Base-by-base conservation (phyloP, 1,140 invertebrate species). In the Charaxes varanes region DNA sequence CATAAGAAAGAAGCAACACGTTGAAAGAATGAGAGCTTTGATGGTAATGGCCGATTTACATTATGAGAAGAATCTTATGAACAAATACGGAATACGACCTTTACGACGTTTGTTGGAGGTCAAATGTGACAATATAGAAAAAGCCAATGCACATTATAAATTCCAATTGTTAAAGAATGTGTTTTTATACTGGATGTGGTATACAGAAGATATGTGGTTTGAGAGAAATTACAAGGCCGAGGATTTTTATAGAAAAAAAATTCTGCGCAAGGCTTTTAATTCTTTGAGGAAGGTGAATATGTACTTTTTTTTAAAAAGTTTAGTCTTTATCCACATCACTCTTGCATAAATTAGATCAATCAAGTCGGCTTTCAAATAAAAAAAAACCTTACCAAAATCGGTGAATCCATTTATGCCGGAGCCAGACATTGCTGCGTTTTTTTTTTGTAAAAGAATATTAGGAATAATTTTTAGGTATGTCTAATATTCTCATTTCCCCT, bases 1-100 rank as follows among this genome's bases (percentile, higher is more conserved):
- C 41, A 86, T 88, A 66, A 83, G 73, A 71, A 88, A 76, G 56
- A 86, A 62, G 82, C 87, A 68, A 79, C 80, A 63, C 51, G 80
- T 56, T 47, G 86, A 64, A 73, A 79, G 56, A 66, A 86, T 58
- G 65, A 83, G 70, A 80, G 87, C 62, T 27, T 77, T 65, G 33
- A 82, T 48, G 27, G 84, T 86, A 7, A 88, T 86, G 77, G 88
- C 88, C 0, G 69, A 87, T 35, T 74, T 88, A 47, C 88, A 89
- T 62, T 85, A 87, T 49, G 86, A 87, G 37, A 85, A 73, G 31
- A 67, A 77, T 47, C 56, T 90, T 18, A 58, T 85, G 19, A 40
- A 53, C 2, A 85, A 84, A 45, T 82, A 84, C 12, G 86, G 85
- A n/a, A 66, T 88, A 40, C 62, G 72, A 30, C 74, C 65, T 14